Evolutionary conservation across 2,888 invertebrate genomes (phyloP).

Genomic region (Polymixis flavicincta): DNA sequence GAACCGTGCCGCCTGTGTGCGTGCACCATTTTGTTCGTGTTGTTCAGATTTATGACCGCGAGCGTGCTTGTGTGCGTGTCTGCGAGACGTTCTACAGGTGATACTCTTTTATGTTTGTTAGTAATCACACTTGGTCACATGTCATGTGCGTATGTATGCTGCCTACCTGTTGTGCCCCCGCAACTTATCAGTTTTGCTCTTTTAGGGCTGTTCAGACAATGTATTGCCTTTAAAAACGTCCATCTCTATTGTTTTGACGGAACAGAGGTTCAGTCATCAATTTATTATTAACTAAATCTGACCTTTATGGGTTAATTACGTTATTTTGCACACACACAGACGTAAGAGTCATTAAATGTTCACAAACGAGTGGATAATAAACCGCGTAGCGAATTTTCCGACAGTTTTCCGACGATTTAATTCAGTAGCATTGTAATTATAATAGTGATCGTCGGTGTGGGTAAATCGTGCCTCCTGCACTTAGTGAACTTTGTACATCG

Average conservation of each 20-base stretch:
- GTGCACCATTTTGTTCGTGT: slow-evolving; percentile 88
- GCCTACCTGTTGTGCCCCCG: slow-evolving; percentile 88
- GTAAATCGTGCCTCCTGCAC: slow-evolving; percentile 81
- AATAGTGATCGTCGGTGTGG: slow-evolving; percentile 64
- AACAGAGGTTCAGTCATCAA: slow-evolving; percentile 65
- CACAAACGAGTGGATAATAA: slow-evolving; percentile 52
- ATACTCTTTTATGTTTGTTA: slow-evolving; percentile 79
- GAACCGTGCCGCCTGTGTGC: slow-evolving; percentile 76
- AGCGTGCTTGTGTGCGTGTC: slow-evolving; percentile 78
- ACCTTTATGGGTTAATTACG: slow-evolving; percentile 59
- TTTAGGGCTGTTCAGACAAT: slow-evolving; percentile 84
- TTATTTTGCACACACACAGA: slow-evolving; percentile 50
- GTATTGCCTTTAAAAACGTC: slow-evolving; percentile 73
- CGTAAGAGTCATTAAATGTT: slow-evolving; percentile 53
- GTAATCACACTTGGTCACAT: slow-evolving; percentile 85
- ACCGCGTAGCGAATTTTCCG: slow-evolving; percentile 67
- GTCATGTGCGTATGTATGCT: slow-evolving; percentile 83
- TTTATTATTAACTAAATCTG: slow-evolving; percentile 65
- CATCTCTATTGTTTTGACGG: slow-evolving; percentile 73
- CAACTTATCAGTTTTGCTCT: slow-evolving; percentile 85
- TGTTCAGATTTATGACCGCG: slow-evolving; percentile 84
- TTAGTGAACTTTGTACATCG: slow-evolving; percentile 87
- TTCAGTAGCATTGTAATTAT: slow-evolving; percentile 63
- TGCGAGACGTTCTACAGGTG: slow-evolving; percentile 79
- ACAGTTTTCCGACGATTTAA: slow-evolving; percentile 71